Base-by-base conservation (phyloP, 2,797 vertebrate genomes). In the Lindbergichthys nudifrons region DNA sequence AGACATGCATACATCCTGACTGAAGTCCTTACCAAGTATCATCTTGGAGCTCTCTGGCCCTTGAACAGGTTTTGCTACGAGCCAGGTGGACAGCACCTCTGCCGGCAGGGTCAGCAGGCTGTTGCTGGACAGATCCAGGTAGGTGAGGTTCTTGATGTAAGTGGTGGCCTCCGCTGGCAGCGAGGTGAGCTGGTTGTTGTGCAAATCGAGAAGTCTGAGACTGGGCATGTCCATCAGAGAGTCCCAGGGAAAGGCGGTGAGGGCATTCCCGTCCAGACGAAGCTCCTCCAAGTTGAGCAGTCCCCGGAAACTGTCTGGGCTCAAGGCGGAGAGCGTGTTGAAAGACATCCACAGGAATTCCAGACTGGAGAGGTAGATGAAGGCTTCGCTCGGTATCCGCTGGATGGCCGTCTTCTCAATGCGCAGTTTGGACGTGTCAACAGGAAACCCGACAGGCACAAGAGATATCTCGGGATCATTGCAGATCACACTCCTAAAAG, bases 281-380 rank as follows among this genome's bases (percentile, higher is more conserved):
- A 99, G 95, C 90, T 99, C 98, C 36, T 96, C 96, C 67, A 99
- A 86, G 48, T 85, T 96, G 60, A 88, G 83, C 78, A 99, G 91
- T 5, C 97, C 97, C 51, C 93, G 94, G 83, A 99, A 97, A 85
- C 95, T 95, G 80, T 96, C 94, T 9, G 81, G 65, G 0, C 87
- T 96, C 84, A 99, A 92, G 70, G 92, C 93, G 57, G 95, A 90
- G 74, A 99, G 83, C 12, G 95, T 93, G 73, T 99, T 99, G 67
- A 98, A 98, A 73, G 98, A 97, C 96, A 99, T 95, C 97, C 97
- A 99, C 67, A 99, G 95, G 90, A 97, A 98, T 75, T 99, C 97
- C 89, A 99, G 92, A 87, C 89, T 96, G 73, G 94, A 93, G 30
- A 98, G 95, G n/a, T 91, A 88, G 50, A 92, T 90, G 85, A 99